phyloP scores from a whole-genome alignment of 2,888 invertebrate genomes.

The Andrena hattorfiana region DNA sequence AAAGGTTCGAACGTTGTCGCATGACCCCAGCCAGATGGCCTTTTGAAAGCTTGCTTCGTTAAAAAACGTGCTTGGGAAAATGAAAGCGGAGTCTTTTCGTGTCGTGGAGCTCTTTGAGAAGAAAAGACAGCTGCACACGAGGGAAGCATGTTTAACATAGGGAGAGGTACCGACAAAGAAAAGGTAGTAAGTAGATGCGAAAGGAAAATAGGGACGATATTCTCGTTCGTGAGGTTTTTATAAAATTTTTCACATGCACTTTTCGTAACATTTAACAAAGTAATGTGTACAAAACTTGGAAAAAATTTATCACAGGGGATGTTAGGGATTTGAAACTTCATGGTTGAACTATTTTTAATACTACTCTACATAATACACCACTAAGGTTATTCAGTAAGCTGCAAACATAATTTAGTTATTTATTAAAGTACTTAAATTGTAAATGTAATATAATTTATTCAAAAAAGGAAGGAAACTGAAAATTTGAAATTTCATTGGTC shows the following conservation, averaged over 20 bases:
- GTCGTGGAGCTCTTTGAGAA: conserved; percentile 30
- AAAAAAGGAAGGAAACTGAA: too few relatives aligned
- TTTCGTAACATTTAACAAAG: background rate
- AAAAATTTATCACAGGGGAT: too few relatives aligned
- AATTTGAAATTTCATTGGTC: too few relatives aligned
- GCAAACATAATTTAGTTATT: too few relatives aligned
- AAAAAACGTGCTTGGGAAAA: conserved; percentile 47
- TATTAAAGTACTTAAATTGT: too few relatives aligned
- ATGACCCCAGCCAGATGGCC: conserved; percentile 29
- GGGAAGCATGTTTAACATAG: conserved; percentile 29
- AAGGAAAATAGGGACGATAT: conserved; percentile 22
- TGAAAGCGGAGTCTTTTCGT: conserved; percentile 46
- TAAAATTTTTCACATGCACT: background rate
- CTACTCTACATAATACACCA: too few relatives aligned
- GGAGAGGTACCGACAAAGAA: conserved; percentile 2
- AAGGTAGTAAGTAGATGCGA: background rate
- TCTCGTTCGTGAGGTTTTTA: conserved; percentile 10
- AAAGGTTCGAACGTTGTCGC: conserved; percentile 20
- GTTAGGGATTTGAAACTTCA: too few relatives aligned
- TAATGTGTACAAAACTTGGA: background rate
- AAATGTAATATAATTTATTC: too few relatives aligned
- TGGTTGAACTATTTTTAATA: too few relatives aligned
- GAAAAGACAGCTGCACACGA: conserved; percentile 43
- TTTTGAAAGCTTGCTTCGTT: conserved; percentile 57
- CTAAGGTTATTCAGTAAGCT: too few relatives aligned